These are phyloP conservation scores for Semnopithecus entellus DNA, from an alignment of 2,113 vertebrate genomes.

Conservation along the genomic window DNA sequence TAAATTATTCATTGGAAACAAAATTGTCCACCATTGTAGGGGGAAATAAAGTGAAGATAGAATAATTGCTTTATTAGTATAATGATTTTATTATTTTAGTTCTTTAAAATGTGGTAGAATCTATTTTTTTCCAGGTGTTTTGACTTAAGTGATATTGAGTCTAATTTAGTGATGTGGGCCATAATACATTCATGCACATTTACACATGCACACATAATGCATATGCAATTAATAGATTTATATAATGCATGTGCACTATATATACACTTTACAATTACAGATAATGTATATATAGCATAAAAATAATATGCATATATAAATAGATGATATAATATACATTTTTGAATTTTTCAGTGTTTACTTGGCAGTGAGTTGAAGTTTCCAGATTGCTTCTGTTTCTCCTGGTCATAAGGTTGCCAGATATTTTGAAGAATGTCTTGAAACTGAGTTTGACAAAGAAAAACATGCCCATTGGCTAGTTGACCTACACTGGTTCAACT, in stretches of 20 bases:
- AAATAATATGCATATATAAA: background rate
- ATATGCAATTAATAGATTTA: background rate
- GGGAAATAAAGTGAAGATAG: background rate
- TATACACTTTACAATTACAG: background rate
- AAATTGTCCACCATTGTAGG: background rate
- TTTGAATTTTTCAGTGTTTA: background rate
- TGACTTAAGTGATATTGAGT: background rate
- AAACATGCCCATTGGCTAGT: background rate
- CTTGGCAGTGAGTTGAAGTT: background rate
- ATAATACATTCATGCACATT: fast-evolving
- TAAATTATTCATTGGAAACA: background rate
- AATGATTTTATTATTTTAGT: background rate
- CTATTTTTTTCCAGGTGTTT: background rate
- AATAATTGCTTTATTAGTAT: background rate
- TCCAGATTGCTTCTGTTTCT: background rate
- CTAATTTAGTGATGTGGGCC: background rate
- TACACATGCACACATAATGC: background rate
- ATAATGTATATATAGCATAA: background rate
- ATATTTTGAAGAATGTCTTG: background rate
- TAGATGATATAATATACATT: background rate
- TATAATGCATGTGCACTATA: background rate
- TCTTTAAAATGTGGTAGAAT: background rate
- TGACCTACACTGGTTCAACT: background rate
- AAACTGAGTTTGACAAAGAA: background rate
- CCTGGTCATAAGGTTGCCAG: background rate